Evolutionary conservation across 1,140 invertebrate species (phyloP).

Genomic region (Anoplophora glabripennis): DNA sequence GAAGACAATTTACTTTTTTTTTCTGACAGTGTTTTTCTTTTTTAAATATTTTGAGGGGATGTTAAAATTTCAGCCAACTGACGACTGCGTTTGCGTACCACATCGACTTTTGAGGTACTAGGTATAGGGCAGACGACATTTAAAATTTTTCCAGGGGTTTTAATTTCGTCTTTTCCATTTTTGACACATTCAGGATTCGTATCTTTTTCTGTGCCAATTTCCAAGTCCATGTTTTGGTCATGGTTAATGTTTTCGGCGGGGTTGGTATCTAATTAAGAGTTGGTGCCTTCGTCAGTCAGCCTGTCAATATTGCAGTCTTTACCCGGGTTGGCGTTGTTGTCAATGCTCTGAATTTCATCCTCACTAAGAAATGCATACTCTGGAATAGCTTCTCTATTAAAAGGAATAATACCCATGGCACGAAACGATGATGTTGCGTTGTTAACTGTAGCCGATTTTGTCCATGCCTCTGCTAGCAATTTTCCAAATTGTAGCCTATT

Average conservation of each 20-base stretch:
- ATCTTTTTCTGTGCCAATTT: neutral
- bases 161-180: neutral
- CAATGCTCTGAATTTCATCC: neutral
- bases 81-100: too few relatives aligned
- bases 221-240: neutral
- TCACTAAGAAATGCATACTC: slow-evolving; percentile 19
- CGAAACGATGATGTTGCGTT: slow-evolving; percentile 26
- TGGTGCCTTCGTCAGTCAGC: too few relatives aligned
- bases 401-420: slow-evolving; percentile 24
- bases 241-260: neutral
- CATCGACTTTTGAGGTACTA: neutral
- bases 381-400: slow-evolving; percentile 18
- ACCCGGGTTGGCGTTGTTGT: too few relatives aligned
- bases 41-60: too few relatives aligned
- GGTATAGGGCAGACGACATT: neutral
- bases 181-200: neutral
- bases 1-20: too few relatives aligned
- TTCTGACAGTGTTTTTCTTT: too few relatives aligned
- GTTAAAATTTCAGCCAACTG: too few relatives aligned
- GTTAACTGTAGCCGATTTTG: slow-evolving; percentile 14
- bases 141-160: neutral
- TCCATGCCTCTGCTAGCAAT: slow-evolving; percentile 17
- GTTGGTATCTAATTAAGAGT: too few relatives aligned
- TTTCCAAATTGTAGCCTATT: slow-evolving; percentile 17
- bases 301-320: too few relatives aligned